Evolutionary conservation across 1,140 invertebrate species (phyloP), one percentile per base, ranked within the genome.

Genomic region (Pomacea maculata): DNA sequence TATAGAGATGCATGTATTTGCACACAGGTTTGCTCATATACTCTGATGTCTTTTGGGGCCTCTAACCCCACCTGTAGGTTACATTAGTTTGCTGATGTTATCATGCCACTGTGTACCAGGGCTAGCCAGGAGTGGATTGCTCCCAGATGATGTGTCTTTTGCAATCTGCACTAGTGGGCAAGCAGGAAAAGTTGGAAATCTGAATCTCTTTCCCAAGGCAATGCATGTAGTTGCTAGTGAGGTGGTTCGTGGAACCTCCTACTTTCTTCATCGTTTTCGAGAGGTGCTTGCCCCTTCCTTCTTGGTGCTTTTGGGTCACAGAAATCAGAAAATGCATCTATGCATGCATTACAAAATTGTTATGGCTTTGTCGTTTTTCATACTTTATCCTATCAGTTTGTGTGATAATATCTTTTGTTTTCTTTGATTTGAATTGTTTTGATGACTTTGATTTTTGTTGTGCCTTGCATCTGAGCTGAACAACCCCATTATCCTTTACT

Each of bases 151-250:
- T 83, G 95, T 98, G 55, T 88, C 95, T 86, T 95, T 94, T 90
- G 95, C 97, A 5, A 92, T 98, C 25, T 96, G 95, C 84, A 97
- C 96, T 61, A 97, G 98, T 92, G 95, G 96, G 0, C 97, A 98
- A 92, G 95, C 96, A 0, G 97, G 98, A 93, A 97, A 99, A 87
- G 94, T 95, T 84, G 97, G 97, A 77, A 98, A 98, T 88, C 96
- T 98, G 87, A 97, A 98, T 92, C 92, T 99, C 71, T 99, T 99
- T 89, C 88, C 94, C 21, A 94, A 95, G 74, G 97, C 97, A 11
- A 94, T 94, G 83, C 97, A 98, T 87, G 95, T 99, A 86, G 95
- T 98, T 25, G 96, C 97, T 8, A 93, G 93, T 76, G 95, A 94
- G 85, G 93, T 97, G 45, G 87, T 84, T 57, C 68, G 80, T 15